Evolutionary conservation across 1,140 invertebrate species (phyloP).

Genomic region (Scaptomyza montana): DNA sequence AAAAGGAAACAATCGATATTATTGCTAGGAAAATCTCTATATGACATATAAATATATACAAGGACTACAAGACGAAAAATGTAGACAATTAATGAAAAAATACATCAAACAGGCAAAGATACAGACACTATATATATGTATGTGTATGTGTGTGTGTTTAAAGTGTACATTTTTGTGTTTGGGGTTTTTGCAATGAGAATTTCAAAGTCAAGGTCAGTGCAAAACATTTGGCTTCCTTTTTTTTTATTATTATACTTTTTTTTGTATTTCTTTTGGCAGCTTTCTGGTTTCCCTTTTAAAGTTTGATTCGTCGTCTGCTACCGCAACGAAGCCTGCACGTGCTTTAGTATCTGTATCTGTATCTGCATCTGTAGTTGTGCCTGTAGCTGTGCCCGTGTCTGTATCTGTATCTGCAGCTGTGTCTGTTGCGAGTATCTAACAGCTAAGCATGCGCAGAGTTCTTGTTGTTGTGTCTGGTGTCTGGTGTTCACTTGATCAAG

Average conservation of each 20-base stretch:
- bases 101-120: slow-evolving; percentile 3
- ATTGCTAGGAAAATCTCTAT: neutral
- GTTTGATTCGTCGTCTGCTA: slow-evolving; percentile 35
- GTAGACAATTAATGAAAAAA: neutral
- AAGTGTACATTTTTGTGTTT: slow-evolving; percentile 46
- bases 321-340: slow-evolving; percentile 45
- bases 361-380: neutral
- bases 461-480: slow-evolving; percentile 39
- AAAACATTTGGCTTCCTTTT: slow-evolving; percentile 62
- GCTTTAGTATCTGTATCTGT: slow-evolving; percentile 44
- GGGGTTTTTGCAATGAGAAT: slow-evolving; percentile 71
- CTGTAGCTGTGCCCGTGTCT: neutral
- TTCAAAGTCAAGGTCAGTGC: slow-evolving; percentile 75
- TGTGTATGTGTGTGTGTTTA: slow-evolving; percentile 15
- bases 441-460: slow-evolving; percentile 65
- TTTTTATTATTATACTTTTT: too few species aligned
- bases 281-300: slow-evolving; percentile 31
- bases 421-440: slow-evolving; percentile 54
- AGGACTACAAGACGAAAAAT: too few species aligned
- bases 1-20: slow-evolving; percentile 29
- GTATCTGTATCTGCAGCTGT: slow-evolving; percentile 8
- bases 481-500: slow-evolving; percentile 68
- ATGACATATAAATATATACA: too few species aligned
- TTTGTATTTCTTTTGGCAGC: slow-evolving; percentile 23
- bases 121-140: slow-evolving; percentile 7